Base-by-base conservation (phyloP, 1,140 invertebrate genomes). In the Archivesica marissinica region DNA sequence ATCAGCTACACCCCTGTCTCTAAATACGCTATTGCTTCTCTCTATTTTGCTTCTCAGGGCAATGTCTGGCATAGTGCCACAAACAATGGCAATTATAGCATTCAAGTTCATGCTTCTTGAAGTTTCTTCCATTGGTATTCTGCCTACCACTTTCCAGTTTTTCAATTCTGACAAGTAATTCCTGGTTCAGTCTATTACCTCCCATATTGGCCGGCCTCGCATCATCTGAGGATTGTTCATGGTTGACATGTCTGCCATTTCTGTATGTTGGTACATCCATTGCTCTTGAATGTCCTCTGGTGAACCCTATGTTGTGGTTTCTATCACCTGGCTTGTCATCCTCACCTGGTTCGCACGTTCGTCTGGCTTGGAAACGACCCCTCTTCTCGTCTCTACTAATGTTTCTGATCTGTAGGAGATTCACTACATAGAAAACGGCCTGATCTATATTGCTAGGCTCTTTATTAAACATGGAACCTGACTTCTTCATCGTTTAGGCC, bases 381-480 rank as follows among this genome's bases (percentile, higher is more conserved):
- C 33, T 30, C 61, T 35, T 66, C 11, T 66, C n/a, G 33, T 66
- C 35, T 41, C 59, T 35, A 35, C 61, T 38, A 66, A 30, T 35
- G 39, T 66, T 66, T 38, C 33, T 66, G 20, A 44, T 72, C 68
- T 72, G 68, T 30, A 47, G 28, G 15, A 47, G 20, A 25, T 47
- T 44, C 1, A 72, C 39, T 23, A 72, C 68, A 47, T 72, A 44
- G 23, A 47, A 72, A 6, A 72, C 68, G 6, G 68, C 68, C 23
- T 72, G 39, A 23, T 72, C 68, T 2, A 72, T 23, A 47, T 44
- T 23, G 15, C 25, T 47, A 2, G 68, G 68, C n/a, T 72, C 68
- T 50, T 72, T 72, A 72, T 72, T 72, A 39, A 4, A 72, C 41
- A 6, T 38, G 17, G n/a, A 68, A 68, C 25, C 23, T 61, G 25